phyloP scores from a whole-genome alignment of 2,888 invertebrate genomes.

The Chaetogeoica ovagalla region DNA sequence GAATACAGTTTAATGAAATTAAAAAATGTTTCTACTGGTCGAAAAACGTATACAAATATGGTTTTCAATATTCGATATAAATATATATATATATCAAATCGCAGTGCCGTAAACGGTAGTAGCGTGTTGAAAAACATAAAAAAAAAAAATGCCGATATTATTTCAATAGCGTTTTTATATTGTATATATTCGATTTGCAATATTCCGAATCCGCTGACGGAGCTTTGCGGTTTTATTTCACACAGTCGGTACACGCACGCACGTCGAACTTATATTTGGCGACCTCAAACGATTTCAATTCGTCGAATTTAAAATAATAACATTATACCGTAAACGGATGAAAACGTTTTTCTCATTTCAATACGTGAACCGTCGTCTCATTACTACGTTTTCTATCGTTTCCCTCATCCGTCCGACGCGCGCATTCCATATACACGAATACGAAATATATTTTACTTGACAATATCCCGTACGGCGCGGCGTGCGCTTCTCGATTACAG shows the following conservation, averaged over 20 bases:
- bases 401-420: background rate
- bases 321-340: no score
- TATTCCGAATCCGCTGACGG: background rate
- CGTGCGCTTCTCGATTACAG: no score
- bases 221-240: background rate
- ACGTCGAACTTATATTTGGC: background rate
- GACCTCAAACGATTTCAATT: constrained; percentile 1
- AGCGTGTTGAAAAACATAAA: no score
- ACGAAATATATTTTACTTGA: background rate
- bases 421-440: background rate
- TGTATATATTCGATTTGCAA: constrained; percentile 7
- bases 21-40: no score
- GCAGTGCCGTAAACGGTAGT: no score
- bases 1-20: no score
- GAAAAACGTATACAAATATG: no score
- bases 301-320: background rate
- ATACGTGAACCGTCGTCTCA: background rate
- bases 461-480: no score
- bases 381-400: no score
- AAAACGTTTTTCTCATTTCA: constrained; percentile 5
- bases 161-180: background rate
- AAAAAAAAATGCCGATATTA: no score
- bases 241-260: background rate
- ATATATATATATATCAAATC: no score
- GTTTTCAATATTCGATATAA: background rate